Evolutionary conservation across 2,113 vertebrate genomes (phyloP).

Genomic region (Pogonocichla stellata): DNA sequence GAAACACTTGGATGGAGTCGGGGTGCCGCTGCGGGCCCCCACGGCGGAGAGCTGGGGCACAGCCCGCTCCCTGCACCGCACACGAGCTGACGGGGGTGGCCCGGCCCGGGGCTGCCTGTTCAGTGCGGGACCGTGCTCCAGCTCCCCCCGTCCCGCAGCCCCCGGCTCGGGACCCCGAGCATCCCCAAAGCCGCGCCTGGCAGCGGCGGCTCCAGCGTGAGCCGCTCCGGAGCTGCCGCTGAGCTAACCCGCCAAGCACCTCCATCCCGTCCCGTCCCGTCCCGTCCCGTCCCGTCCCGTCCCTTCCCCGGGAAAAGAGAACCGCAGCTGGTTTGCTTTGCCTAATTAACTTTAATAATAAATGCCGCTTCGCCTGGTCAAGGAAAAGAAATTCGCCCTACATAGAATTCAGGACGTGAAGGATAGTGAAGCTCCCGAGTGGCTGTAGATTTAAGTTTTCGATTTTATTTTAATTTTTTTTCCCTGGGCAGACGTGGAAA

Average conservation of each 20-base stretch:
- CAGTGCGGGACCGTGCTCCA: neutral
- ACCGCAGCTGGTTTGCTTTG: neutral
- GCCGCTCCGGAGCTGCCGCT: neutral
- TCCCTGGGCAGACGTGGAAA: neutral
- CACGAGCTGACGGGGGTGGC: fast-evolving
- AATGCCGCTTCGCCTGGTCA: neutral
- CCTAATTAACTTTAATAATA: neutral
- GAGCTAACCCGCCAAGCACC: too few species aligned
- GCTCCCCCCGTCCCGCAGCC: neutral
- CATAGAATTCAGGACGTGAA: neutral
- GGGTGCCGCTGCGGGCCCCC: neutral
- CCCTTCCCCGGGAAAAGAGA: neutral
- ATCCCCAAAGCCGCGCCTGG: neutral
- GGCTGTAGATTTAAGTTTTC: neutral
- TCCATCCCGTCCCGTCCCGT: neutral
- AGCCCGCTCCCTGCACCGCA: neutral
- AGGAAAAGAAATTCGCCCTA: neutral
- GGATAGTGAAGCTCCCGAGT: neutral
- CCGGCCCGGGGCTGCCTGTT: neutral
- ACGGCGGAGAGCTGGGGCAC: neutral
- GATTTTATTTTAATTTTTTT: neutral
- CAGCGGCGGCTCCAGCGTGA: neutral
- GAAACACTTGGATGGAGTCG: fast-evolving
- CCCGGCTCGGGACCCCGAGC: neutral
- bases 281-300: neutral